Evolutionary conservation across 1,140 invertebrate genomes (phyloP), one percentile per base, ranked within the genome.

Genomic region (Mizuhopecten yessoensis): DNA sequence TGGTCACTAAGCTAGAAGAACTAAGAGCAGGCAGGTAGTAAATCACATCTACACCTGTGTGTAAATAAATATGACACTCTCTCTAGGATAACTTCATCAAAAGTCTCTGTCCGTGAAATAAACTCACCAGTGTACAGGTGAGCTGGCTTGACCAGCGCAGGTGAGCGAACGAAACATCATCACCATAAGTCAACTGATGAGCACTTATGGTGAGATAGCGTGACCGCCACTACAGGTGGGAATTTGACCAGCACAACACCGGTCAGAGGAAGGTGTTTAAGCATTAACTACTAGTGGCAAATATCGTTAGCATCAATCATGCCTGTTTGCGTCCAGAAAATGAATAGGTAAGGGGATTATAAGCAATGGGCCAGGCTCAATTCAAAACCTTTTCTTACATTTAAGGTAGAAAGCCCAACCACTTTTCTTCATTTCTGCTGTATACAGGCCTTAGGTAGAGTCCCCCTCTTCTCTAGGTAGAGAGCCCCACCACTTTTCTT

Each of bases 11-110:
- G 36, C 13, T 13, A 13, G 36, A 5, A 7, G 36, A 39, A 39
- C 36, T 39, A 13, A 39, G 5, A 5, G 13, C 36, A 75, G n/a
- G 57, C 57, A 13, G 57, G 57, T 75, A 3, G 23, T 75, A 75
- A 75, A 75, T 75, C 57, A 75, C n/a, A 75, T 75, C 57, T 29
- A 75, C 57, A 75, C 57, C 57, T 75, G 57, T 75, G 57, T 75
- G 57, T 75, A 11, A n/a, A 75, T 23, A 29, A 29, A 29, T 13
- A 39, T n/a, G n/a, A n/a, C n/a, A n/a, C n/a, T n/a, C n/a, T n/a
- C n/a, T 13, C 36, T 7, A 7, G 36, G 5, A 39, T 39, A 75
- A 29, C 57, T 75, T 29, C 57, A 75, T 75, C 57, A 75, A 29
- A 75, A 75, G 9, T 45, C 42, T 45, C 42, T 17, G 0, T 45